Conservation (phyloP, 2,113 vertebrate species). For the Lampris incognitus region DNA sequence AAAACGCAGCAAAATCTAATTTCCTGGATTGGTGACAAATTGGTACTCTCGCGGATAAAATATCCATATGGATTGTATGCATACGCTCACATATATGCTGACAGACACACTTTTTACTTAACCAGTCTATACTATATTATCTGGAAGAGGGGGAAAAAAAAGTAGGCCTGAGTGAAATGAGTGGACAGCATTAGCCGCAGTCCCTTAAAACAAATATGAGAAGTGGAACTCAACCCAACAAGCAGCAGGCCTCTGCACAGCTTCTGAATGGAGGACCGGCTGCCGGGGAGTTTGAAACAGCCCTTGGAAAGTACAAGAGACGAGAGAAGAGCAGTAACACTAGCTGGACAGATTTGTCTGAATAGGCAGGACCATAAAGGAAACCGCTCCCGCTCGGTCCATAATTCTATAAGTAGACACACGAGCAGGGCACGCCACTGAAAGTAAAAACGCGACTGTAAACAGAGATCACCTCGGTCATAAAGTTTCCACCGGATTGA, state of each 20-base stretch:
- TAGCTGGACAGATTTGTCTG: slow-evolving; percentile 13
- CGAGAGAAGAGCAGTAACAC: slow-evolving; percentile 28
- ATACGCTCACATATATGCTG: too few relatives aligned
- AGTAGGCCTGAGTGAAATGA: not conserved
- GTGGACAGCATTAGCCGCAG: slow-evolving; percentile 4
- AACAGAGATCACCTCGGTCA: not conserved
- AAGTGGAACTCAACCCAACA: slow-evolving; percentile 46
- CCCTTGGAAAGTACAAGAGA: slow-evolving; percentile 41
- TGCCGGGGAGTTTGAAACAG: slow-evolving; percentile 57
- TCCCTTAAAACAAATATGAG: slow-evolving; percentile 35
- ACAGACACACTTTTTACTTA: too few relatives aligned
- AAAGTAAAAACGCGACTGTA: not conserved
- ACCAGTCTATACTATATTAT: not conserved
- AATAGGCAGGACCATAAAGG: slow-evolving; percentile 4
- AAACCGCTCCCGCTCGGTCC: not conserved
- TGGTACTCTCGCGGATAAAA: too few relatives aligned
- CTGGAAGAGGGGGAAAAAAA: not conserved
- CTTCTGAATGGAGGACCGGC: slow-evolving; percentile 63
- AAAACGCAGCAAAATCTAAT: too few relatives aligned
- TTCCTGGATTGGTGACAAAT: too few relatives aligned
- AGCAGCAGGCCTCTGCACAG: slow-evolving; percentile 54
- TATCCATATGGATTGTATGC: too few relatives aligned
- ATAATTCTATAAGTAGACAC: not conserved
- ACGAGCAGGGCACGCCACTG: not conserved
- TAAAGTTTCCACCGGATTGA: not conserved